Evolutionary conservation across 2,113 vertebrate genomes (phyloP).

Genomic region (Gnathonemus longibarbis): DNA sequence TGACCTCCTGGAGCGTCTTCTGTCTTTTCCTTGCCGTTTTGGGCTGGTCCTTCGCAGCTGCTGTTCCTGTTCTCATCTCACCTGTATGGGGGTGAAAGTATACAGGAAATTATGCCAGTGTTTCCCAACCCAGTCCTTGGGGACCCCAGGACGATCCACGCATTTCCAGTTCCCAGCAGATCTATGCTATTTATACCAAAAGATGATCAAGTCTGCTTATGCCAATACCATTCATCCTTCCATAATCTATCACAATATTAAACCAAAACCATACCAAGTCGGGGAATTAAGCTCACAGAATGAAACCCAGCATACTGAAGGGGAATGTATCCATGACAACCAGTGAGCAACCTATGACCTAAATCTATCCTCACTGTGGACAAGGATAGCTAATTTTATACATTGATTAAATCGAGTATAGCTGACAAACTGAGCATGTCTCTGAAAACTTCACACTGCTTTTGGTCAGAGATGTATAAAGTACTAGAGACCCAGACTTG

Average conservation of each 20-base stretch:
- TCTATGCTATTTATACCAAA: not conserved
- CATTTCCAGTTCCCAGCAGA: not conserved
- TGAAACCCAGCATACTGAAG: not conserved
- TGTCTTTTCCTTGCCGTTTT: slow-evolving; percentile 47
- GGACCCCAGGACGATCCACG: not conserved
- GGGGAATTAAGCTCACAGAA: not conserved
- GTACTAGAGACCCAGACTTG: too few species aligned
- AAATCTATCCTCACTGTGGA: not conserved
- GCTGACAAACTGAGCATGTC: not conserved
- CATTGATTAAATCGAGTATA: not conserved
- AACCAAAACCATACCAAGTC: not conserved
- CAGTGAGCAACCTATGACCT: not conserved
- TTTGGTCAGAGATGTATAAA: too few species aligned
- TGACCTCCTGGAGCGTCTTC: slow-evolving; percentile 40
- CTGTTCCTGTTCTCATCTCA: slow-evolving; percentile 6
- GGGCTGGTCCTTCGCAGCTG: slow-evolving; percentile 13
- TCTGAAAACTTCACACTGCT: not conserved
- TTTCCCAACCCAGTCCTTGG: not conserved
- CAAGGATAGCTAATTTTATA: not conserved
- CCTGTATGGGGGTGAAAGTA: slow-evolving; percentile 11
- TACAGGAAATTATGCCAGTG: not conserved
- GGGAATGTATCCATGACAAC: slow-evolving; percentile 26
- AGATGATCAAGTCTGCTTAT: not conserved
- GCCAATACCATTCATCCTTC: not conserved
- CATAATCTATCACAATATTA: not conserved